phyloP scores from a whole-genome alignment of 64 coral and sea anemone genomes.

The Montipora capricornis region DNA sequence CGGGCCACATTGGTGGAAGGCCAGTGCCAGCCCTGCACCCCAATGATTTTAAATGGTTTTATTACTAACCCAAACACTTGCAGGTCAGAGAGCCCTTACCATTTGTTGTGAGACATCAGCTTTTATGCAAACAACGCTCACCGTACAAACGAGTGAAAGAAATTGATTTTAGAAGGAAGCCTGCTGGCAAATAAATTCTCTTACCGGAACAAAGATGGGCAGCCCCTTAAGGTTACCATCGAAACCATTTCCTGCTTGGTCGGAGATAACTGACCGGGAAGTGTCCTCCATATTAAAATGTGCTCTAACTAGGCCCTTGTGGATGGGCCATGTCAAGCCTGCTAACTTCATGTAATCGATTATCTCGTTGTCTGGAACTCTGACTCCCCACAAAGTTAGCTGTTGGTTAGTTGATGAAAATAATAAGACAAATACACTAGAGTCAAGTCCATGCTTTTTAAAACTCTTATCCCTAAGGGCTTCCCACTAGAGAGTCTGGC shows the following conservation, averaged over 20 bases:
- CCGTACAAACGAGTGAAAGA: not conserved
- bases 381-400: conserved; percentile 87
- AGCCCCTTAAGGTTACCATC: conserved; percentile 79
- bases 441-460: too few species aligned
- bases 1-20: too few species aligned
- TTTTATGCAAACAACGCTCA: not conserved
- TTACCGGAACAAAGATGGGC: conserved; percentile 83
- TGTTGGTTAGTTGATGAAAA: conserved; percentile 5
- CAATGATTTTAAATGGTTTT: too few species aligned
- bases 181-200: not conserved
- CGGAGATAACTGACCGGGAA: conserved; percentile 39
- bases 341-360: conserved; percentile 88
- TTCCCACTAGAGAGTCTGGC: too few species aligned
- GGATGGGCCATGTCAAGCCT: conserved; percentile 93
- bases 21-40: too few species aligned
- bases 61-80: too few species aligned
- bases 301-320: conserved; percentile 85
- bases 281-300: conserved; percentile 90
- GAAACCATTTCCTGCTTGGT: conserved; percentile 59
- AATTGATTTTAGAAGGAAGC: not conserved
- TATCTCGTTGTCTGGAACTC: conserved; percentile 74
- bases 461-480: too few species aligned
- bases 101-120: too few species aligned
- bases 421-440: too few species aligned
- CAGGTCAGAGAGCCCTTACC: too few species aligned